Percentiles rank a stretch among this genome's conserved stretches.
These are phyloP conservation scores for Tyto alba DNA, from an alignment of 2,113 vertebrate species.

Conservation along the genomic window DNA sequence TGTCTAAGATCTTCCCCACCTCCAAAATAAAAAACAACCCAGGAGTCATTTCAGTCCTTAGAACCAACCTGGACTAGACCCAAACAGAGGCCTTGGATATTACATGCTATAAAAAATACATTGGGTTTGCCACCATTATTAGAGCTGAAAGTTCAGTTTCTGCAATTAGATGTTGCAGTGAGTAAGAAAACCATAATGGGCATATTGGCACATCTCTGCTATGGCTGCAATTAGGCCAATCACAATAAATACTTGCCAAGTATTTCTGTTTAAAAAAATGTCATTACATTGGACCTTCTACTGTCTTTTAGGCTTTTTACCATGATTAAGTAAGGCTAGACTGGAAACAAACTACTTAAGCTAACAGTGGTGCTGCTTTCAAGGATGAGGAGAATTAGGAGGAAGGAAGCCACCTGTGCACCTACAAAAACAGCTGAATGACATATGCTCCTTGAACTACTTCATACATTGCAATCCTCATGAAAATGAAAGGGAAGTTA, in stretches of 20 bases:
- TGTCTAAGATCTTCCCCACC: neutral
- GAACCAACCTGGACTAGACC: neutral
- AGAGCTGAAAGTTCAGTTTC: neutral
- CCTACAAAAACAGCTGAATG: conserved; percentile 21
- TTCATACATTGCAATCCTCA: neutral
- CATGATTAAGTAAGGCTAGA: conserved; percentile 17
- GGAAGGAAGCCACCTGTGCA: neutral
- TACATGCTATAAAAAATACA: neutral
- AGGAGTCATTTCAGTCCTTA: neutral
- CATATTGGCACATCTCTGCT: neutral
- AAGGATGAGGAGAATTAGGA: neutral
- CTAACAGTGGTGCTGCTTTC: neutral
- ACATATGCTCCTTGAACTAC: neutral
- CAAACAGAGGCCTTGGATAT: neutral
- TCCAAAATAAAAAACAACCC: neutral
- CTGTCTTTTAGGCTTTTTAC: conserved; percentile 27
- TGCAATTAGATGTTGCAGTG: neutral
- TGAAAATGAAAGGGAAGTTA: neutral
- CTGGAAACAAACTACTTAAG: neutral
- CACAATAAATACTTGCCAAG: conserved; percentile 26
- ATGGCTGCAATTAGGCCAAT: neutral
- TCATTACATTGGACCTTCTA: neutral
- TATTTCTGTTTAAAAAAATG: neutral
- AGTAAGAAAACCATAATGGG: neutral
- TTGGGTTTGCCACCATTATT: neutral